These are phyloP conservation scores for Erannis defoliaria DNA, from an alignment of 2,888 invertebrate genomes.

Conservation along the genomic window DNA sequence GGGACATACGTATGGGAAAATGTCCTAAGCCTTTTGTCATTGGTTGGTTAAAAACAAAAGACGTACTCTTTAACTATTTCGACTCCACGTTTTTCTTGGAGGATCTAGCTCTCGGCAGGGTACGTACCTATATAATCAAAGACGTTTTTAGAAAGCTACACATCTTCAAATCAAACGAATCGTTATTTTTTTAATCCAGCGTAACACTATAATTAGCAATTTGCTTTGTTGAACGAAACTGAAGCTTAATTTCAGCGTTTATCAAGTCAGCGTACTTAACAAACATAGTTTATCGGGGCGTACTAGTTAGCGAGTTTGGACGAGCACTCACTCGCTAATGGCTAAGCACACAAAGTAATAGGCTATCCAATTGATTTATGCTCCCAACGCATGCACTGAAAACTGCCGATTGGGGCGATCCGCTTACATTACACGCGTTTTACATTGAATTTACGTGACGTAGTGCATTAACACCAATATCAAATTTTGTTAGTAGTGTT, in stretches of 20 bases:
- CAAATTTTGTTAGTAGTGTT: not conserved
- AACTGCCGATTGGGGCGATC: constrained; percentile 57
- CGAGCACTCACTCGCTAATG: constrained; percentile 59
- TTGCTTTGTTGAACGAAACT: not conserved
- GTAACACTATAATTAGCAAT: constrained; percentile 3
- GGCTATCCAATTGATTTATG: constrained; percentile 76
- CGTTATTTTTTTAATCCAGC: too few species aligned
- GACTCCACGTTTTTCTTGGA: too few species aligned
- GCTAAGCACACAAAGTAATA: constrained; percentile 73
- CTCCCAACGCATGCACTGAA: constrained; percentile 65
- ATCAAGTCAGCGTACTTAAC: constrained; percentile 33
- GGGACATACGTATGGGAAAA: too few species aligned
- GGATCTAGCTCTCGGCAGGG: too few species aligned
- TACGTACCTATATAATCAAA: too few species aligned
- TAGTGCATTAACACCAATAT: not conserved
- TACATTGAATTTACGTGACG: constrained; percentile 41
- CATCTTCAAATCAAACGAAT: too few species aligned
- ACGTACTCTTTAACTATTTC: too few species aligned
- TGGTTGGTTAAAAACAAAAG: too few species aligned
- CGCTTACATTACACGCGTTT: constrained; percentile 52
- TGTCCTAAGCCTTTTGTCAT: too few species aligned
- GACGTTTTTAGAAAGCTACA: too few species aligned
- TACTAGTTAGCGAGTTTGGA: constrained; percentile 42
- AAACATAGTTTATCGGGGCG: constrained; percentile 45
- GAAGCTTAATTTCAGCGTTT: not conserved